phyloP scores from a whole-genome alignment of 2,113 vertebrate species.

The Ibidorhyncha struthersii region DNA sequence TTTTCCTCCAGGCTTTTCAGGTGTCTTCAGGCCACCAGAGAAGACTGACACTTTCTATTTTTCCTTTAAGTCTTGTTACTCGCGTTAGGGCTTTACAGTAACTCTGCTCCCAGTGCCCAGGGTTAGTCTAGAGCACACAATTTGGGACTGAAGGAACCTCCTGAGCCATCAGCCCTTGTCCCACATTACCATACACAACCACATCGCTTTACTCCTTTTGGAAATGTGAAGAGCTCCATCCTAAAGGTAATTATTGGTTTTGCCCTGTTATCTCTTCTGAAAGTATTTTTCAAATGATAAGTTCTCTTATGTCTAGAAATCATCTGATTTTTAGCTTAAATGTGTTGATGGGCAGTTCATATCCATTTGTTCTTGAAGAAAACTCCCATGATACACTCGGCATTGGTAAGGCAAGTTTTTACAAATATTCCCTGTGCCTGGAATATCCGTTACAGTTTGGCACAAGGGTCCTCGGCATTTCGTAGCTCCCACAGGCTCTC shows the following conservation, averaged over 20 bases:
- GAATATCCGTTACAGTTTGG: not conserved
- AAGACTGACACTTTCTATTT: not conserved
- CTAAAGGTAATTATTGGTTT: not conserved
- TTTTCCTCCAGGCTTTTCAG: constrained; percentile 2
- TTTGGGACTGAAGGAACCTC: not conserved
- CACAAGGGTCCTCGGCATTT: not conserved
- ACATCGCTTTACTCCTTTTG: not conserved
- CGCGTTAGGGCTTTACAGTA: not conserved
- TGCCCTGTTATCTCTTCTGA: not conserved
- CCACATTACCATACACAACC: too few species aligned
- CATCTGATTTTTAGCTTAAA: not conserved
- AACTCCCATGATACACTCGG: not conserved
- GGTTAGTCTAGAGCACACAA: not conserved
- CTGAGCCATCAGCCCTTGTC: not conserved
- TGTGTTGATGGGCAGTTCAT: not conserved
- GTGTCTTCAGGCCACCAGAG: not conserved
- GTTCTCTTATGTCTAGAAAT: not conserved
- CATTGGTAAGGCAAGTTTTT: not conserved
- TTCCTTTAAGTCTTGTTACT: not conserved
- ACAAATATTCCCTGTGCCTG: not conserved
- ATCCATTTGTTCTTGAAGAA: not conserved
- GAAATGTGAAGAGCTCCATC: not conserved
- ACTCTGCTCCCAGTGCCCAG: not conserved
- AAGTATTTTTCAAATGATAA: not conserved
- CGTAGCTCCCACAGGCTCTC: not conserved